Conservation (phyloP, 2,797 vertebrate genomes). For the Phataginus tetradactyla region DNA sequence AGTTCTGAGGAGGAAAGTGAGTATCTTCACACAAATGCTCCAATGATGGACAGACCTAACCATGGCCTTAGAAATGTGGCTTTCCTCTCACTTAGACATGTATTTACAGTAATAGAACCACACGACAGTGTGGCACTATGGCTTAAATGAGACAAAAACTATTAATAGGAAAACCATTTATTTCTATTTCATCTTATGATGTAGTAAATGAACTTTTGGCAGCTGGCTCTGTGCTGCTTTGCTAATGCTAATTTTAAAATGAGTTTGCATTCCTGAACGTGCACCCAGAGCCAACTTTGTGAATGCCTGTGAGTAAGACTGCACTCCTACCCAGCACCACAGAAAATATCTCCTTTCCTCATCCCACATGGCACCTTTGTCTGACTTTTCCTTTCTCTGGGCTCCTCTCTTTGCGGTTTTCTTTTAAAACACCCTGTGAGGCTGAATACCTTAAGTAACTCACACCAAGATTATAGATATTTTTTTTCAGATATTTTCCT, state of each 20-base stretch:
- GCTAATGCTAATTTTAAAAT: neutral
- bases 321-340: neutral
- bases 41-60: neutral
- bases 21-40: neutral
- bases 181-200: neutral
- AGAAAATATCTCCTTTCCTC: neutral
- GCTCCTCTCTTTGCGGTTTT: neutral
- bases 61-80: neutral
- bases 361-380: rapidly evolving
- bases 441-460: neutral
- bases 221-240: neutral
- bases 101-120: neutral
- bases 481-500: neutral
- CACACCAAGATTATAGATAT: neutral
- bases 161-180: neutral
- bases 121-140: neutral
- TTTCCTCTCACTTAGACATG: neutral
- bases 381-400: neutral
- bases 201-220: neutral
- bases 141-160: neutral
- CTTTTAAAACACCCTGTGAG: neutral
- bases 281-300: neutral
- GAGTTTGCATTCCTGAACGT: neutral
- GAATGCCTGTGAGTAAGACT: neutral
- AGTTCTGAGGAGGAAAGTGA: neutral